phyloP scores from a whole-genome alignment of 2,888 invertebrate genomes.

The Hirtodrosophila confusa region DNA sequence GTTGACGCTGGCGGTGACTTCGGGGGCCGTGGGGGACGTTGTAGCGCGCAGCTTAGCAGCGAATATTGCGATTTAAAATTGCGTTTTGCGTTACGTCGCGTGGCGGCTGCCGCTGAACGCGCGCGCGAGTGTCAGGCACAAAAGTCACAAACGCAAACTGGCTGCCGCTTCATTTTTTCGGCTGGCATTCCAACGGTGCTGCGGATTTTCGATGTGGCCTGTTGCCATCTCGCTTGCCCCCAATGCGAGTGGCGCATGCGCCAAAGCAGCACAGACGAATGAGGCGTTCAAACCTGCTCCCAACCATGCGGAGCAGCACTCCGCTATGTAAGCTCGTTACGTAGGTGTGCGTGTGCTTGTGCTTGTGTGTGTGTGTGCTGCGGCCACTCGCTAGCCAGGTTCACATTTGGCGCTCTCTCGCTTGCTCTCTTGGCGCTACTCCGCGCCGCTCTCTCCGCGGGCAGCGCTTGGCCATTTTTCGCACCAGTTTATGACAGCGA shows the following conservation, averaged over 20 bases:
- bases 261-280: slow-evolving; percentile 65
- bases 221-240: slow-evolving; percentile 56
- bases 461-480: slow-evolving; percentile 75
- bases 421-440: slow-evolving; percentile 25
- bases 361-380: slow-evolving; percentile 24
- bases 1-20: too few relatives aligned
- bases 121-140: slow-evolving; percentile 65
- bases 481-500: slow-evolving; percentile 82
- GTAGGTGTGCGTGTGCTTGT: slow-evolving; percentile 5
- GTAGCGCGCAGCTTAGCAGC: slow-evolving; percentile 19
- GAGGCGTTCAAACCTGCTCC: slow-evolving; percentile 63
- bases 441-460: slow-evolving; percentile 40
- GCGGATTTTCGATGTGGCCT: slow-evolving; percentile 21
- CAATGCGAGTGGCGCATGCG: slow-evolving; percentile 60
- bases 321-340: slow-evolving; percentile 6
- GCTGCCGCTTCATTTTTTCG: slow-evolving; percentile 54
- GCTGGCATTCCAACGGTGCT: slow-evolving; percentile 66
- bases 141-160: slow-evolving; percentile 61
- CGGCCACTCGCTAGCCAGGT: slow-evolving; percentile 29
- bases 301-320: slow-evolving; percentile 33
- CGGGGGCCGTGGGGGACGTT: too few relatives aligned
- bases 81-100: slow-evolving; percentile 49
- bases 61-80: slow-evolving; percentile 17
- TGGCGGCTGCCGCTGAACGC: slow-evolving; percentile 69
- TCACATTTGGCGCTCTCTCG: slow-evolving; percentile 29